Conservation (phyloP, 2,113 vertebrate species). For the Carlito syrichta region DNA sequence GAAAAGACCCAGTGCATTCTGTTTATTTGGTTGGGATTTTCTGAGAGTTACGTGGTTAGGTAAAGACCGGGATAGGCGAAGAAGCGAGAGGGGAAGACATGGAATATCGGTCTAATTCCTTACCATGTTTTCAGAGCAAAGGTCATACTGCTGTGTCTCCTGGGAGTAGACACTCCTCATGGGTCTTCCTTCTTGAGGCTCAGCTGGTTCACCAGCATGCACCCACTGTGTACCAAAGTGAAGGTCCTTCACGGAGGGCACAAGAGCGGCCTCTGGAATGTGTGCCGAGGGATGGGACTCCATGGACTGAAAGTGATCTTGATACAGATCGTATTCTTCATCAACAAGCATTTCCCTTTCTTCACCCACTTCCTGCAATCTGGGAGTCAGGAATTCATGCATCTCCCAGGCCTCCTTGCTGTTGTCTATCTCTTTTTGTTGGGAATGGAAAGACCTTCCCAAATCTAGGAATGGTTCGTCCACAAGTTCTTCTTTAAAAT, state of each 20-base stretch:
- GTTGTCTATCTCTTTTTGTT: constrained; percentile 67
- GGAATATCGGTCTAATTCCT: neutral
- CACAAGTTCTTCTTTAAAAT: constrained; percentile 83
- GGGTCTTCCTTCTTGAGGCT: constrained; percentile 33
- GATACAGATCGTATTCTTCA: constrained; percentile 82
- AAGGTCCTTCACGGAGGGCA: neutral
- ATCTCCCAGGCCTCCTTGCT: constrained; percentile 85
- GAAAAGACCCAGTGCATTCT: neutral
- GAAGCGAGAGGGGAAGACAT: neutral
- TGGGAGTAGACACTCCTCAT: neutral
- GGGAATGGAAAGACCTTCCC: constrained; percentile 81
- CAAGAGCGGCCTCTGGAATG: neutral
- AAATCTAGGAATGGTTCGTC: constrained; percentile 87
- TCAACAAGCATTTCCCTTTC: constrained; percentile 89
- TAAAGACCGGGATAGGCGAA: neutral
- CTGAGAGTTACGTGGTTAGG: neutral
- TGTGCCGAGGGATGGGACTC: neutral
- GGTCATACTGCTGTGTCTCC: constrained; percentile 53
- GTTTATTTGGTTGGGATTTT: too few relatives aligned
- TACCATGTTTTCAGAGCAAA: constrained; percentile 57
- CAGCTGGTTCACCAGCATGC: neutral
- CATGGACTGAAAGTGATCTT: constrained; percentile 43
- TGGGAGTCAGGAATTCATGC: constrained; percentile 76
- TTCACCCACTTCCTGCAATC: constrained; percentile 61
- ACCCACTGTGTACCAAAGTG: constrained; percentile 55